Evolutionary conservation across 2,888 invertebrate species (phyloP).

Genomic region (Lasius fuliginosus): DNA sequence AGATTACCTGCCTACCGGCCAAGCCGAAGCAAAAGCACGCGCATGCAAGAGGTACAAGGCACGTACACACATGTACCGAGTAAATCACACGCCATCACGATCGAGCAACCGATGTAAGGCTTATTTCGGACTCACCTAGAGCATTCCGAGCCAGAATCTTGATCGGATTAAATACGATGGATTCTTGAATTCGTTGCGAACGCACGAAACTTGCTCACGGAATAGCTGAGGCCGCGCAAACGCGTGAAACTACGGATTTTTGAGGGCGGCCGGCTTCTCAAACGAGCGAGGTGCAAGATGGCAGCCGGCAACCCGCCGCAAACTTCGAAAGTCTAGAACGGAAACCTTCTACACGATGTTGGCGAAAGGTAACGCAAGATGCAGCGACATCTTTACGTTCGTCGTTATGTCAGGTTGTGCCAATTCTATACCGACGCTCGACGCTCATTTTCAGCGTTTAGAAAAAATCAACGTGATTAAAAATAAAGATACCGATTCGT

Average conservation of each 20-base stretch:
- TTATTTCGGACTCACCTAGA: conserved; percentile 88
- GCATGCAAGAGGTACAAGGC: conserved; percentile 65
- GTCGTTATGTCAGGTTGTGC: no score
- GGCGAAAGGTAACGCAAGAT: neutral
- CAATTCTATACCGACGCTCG: no score
- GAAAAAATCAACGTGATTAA: no score
- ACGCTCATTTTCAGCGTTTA: no score
- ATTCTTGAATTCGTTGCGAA: conserved; percentile 74
- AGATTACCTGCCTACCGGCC: conserved; percentile 57
- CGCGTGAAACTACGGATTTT: conserved; percentile 83
- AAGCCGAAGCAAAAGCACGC: conserved; percentile 67
- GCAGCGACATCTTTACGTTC: no score
- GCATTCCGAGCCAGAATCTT: conserved; percentile 91
- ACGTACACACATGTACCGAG: conserved; percentile 80
- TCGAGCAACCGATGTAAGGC: conserved; percentile 75
- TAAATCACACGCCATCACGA: conserved; percentile 80
- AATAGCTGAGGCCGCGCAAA: conserved; percentile 80
- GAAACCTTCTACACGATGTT: conserved; percentile 40
- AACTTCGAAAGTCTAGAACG: conserved; percentile 68
- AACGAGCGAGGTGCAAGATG: conserved; percentile 92
- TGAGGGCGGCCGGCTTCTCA: conserved; percentile 90
- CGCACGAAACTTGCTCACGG: conserved; percentile 74
- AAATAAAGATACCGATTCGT: neutral
- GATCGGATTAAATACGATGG: conserved; percentile 78
- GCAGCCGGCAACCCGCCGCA: conserved; percentile 92